Evolutionary conservation across 1,140 invertebrate species (phyloP), one percentile per base, ranked within the genome.

Genomic region (Trichonephila clavata): DNA sequence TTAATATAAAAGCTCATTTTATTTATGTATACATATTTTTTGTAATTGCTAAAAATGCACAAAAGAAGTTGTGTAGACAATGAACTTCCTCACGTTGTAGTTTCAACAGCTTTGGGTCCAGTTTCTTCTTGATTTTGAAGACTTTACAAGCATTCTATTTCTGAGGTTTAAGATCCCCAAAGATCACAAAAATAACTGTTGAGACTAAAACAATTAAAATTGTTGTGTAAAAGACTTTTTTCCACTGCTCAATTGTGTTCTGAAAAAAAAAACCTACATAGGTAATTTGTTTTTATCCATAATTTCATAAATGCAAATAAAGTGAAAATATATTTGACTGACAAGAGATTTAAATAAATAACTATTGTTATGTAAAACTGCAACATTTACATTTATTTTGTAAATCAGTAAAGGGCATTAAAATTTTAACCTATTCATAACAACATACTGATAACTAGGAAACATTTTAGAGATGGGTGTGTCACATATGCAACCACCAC

Each of bases 171-270:
- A 88, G 27, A 43, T 93, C 92, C 2, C n/a, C n/a, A n/a, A n/a
- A n/a, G n/a, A n/a, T n/a, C n/a, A n/a, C 83, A 81, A 93, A 93
- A 27, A 93, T 77, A 8, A 80, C 1, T 16, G 92, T 93, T 7
- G 84, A 93, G 2, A 87, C 21, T 13, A 57, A 87, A 39, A 93
- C 92, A 13, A 93, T 77, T 8, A 43, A 14, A 27, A 93, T 80
- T 61, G 84, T 87, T 61, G 59, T 61, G 65, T 93, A 80, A 18
- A 93, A 93, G 8, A 93, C 92, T 27, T 71, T 87, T 43, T 63
- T 59, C 92, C 92, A 93, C 57, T 93, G 18, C 5, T 88, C 86
- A 50, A 87, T 87, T 8, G 92, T 68, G 71, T 93, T 93, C 92
- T 93, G 86, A 83, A 93, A 93, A 10, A 24, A 83, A 65, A 13